phyloP scores from a whole-genome alignment of 2,888 invertebrate genomes.

The Amitus sp. region DNA sequence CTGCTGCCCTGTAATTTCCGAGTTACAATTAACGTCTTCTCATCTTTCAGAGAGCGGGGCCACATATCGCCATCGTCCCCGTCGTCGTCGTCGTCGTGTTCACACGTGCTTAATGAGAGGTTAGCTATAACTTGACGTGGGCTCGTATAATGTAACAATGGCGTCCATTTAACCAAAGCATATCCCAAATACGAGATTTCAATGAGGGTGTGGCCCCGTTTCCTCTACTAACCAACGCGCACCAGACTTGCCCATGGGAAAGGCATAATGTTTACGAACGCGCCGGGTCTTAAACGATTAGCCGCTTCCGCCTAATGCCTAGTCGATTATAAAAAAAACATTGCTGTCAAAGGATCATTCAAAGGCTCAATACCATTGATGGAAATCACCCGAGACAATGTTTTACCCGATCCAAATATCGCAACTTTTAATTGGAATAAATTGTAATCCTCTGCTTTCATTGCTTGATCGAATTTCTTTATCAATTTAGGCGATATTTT shows the following conservation, averaged over 20 bases:
- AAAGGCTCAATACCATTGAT: too few relatives aligned
- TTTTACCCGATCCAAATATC: too few relatives aligned
- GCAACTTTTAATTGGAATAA: too few relatives aligned
- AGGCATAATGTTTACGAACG: conserved; percentile 53
- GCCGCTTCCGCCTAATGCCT: conserved; percentile 27
- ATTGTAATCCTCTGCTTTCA: too few relatives aligned
- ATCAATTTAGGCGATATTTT: too few relatives aligned
- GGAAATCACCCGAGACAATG: too few relatives aligned
- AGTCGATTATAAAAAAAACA: conserved; percentile 33
- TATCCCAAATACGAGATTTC: conserved; percentile 55
- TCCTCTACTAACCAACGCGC: conserved; percentile 3
- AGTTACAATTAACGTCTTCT: conserved; percentile 31
- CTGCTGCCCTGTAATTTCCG: conserved; percentile 10
- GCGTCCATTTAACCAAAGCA: conserved; percentile 62
- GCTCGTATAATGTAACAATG: conserved; percentile 56
- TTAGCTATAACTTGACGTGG: conserved; percentile 64
- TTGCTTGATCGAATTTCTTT: too few relatives aligned
- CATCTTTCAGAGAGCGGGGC: conserved; percentile 46
- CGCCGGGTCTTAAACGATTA: conserved; percentile 34
- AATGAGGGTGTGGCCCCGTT: conserved; percentile 59
- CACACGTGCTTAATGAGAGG: conserved; percentile 65
- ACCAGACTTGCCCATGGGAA: conserved; percentile 55
- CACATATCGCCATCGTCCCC: conserved; percentile 26
- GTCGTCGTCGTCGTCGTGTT: too few relatives aligned
- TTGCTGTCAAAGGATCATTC: too few relatives aligned